Percentiles rank a stretch among this genome's conserved stretches.
Conservation (phyloP, 2,113 vertebrate genomes). For the Cyphomyrus discorhynchus region DNA sequence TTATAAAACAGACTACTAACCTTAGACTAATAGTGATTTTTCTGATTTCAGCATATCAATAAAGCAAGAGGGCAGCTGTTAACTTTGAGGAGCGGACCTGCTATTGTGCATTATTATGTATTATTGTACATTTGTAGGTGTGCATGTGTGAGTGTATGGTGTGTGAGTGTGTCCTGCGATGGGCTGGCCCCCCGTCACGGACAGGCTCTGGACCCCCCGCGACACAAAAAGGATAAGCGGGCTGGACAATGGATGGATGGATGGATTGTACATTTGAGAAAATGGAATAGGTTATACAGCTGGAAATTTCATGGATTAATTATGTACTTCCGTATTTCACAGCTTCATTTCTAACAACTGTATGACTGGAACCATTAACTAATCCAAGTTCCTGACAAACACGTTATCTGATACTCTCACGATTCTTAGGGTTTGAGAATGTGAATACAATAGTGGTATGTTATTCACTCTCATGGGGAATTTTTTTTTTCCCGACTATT, state of each 20-base stretch:
- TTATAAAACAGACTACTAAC: background rate
- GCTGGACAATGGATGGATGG: too few relatives aligned
- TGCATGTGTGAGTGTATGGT: too few relatives aligned
- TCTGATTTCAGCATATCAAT: background rate
- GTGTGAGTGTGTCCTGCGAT: too few relatives aligned
- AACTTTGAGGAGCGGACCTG: background rate
- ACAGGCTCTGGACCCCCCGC: too few relatives aligned
- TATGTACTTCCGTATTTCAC: background rate
- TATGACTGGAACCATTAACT: background rate
- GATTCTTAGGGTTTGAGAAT: background rate
- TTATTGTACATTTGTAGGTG: too few relatives aligned
- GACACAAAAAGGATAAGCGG: too few relatives aligned
- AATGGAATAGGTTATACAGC: background rate
- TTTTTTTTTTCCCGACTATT: background rate
- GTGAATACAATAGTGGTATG: background rate
- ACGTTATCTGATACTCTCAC: background rate
- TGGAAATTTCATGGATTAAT: background rate
- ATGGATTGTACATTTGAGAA: background rate
- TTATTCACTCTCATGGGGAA: background rate
- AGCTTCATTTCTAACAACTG: background rate
- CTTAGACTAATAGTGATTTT: background rate
- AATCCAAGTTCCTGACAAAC: background rate
- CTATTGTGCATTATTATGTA: background rate
- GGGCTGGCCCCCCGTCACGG: too few relatives aligned
- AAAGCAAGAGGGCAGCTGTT: background rate